Base-by-base conservation (phyloP, 2,113 vertebrate genomes). In the Pseudorectes ferrugineus region DNA sequence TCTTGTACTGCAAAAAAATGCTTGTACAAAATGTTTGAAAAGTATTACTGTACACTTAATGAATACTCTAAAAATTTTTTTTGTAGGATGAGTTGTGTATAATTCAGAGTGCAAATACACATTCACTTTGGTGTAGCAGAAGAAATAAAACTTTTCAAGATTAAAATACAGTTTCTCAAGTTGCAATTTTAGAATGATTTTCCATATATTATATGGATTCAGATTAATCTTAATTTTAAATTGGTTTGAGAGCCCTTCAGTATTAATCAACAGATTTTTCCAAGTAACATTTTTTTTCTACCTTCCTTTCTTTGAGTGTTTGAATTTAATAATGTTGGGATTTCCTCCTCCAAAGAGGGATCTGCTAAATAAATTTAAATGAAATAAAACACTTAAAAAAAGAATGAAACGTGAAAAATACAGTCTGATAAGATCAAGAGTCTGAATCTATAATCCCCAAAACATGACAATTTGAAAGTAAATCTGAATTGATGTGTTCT, bases 311-410 rank as follows among this genome's bases (percentile, higher is more conserved):
- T 93, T 86, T 83, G 42, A 73, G 74, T 49, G 8, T 46, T 85
- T 92, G 59, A 66, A 92, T 96, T 94, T 95, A 94, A 96, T 90
- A 83, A 95, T 26, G 22, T 61, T 92, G 88, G 89, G 78, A 93
- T 95, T 96, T 97, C 93, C 78, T 82, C 46, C 55, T 94, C 55
- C 59, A 71, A 88, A 85, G 75, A 59, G 31, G 46, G 67, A 88
- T 92, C 93, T 96, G 92, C 59, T 85, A 94, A 94, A 86, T 88
- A 88, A 88, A 90, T 96, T 88, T 77, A 78, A 94, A 80, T 46
- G 4, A 83, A 89, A 42, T 80, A 16, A 80, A 83, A 74, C 8
- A 45, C 35, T 65, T 51, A 0, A 33, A 76, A 77, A 70, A 91
- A 61, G 7, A 91, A 85, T 40, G 9, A 95, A 95, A 85, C 0